A percentile compares a stretch with the other conserved stretches of the same genome.
These are phyloP conservation scores for Raphicerus campestris DNA, from an alignment of 2,113 vertebrate species.

Conservation along the genomic window DNA sequence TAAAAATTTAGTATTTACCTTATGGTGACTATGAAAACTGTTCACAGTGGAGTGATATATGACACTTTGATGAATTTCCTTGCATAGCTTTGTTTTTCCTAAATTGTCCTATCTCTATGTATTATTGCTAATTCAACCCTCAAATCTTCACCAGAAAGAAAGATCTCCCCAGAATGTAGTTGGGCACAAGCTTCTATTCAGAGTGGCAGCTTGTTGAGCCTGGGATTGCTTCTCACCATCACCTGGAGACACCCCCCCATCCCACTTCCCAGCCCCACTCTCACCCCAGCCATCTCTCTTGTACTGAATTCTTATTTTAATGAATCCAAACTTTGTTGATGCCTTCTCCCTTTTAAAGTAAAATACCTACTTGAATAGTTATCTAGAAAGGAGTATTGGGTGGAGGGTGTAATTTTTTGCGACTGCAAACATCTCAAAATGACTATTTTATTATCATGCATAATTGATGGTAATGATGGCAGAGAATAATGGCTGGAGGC, in stretches of 20 bases:
- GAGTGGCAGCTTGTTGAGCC: background rate
- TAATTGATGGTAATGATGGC: background rate
- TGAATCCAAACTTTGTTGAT: background rate
- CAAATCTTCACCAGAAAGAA: background rate
- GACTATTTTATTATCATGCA: background rate
- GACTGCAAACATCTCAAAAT: background rate
- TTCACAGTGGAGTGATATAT: background rate
- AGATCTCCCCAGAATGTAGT: background rate
- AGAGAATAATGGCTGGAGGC: background rate
- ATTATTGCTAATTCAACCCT: background rate
- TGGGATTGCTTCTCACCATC: fast-evolving
- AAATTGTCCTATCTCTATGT: background rate
- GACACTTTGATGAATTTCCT: background rate
- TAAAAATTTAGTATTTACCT: background rate
- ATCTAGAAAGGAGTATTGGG: background rate
- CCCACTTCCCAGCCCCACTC: background rate
- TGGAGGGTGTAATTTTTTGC: background rate
- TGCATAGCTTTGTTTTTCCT: background rate
- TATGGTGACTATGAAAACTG: background rate
- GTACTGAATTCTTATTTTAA: background rate
- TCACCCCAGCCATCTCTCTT: background rate
- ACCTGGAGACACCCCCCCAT: fast-evolving
- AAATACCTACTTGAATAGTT: background rate
- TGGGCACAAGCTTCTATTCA: background rate
- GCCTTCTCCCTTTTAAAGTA: background rate